These are phyloP conservation scores for Heteromyza rotundicornis DNA, from an alignment of 2,888 invertebrate species.

Conservation along the genomic window DNA sequence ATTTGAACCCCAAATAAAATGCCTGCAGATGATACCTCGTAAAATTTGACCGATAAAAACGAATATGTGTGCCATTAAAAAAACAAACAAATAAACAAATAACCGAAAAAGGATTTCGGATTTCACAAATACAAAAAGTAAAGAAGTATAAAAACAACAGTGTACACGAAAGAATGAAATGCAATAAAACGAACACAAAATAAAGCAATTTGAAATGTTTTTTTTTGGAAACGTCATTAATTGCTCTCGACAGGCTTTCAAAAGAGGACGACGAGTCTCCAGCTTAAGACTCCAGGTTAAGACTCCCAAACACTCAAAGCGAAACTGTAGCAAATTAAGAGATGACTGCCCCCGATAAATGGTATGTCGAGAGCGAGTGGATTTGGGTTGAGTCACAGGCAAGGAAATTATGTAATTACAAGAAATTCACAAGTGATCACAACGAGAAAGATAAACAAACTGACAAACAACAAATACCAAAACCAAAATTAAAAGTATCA, in stretches of 20 bases:
- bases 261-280: too few species aligned
- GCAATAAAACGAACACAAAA: neutral
- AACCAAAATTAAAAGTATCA: too few species aligned
- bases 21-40: neutral
- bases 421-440: neutral
- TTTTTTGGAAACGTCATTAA: too few species aligned
- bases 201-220: too few species aligned
- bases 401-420: conserved; percentile 1
- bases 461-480: too few species aligned
- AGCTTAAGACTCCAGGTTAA: too few species aligned
- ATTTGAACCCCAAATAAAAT: neutral
- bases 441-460: too few species aligned
- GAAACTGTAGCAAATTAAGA: neutral
- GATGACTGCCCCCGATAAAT: neutral
- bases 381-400: too few species aligned
- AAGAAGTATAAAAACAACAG: neutral
- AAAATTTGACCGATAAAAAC: neutral
- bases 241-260: too few species aligned
- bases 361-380: too few species aligned
- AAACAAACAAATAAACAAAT: neutral
- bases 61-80: neutral
- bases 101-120: neutral
- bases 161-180: too few species aligned
- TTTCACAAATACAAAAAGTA: neutral
- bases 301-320: too few species aligned